These are phyloP conservation scores for Porites cylindrica DNA, from an alignment of 92 coral and sea anemone genomes.

Conservation along the genomic window DNA sequence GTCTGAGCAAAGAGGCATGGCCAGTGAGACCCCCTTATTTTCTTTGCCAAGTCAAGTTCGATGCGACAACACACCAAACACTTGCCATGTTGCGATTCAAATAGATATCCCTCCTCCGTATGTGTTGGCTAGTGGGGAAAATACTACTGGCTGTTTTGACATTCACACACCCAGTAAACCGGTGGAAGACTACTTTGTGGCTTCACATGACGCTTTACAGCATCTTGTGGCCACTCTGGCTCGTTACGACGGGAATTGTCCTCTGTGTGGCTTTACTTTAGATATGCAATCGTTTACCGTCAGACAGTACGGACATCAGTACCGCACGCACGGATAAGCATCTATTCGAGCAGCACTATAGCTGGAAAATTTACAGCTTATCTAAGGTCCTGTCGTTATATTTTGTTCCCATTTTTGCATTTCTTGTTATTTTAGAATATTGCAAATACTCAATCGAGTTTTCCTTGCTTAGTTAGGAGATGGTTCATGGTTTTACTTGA, in stretches of 20 bases:
- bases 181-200: constrained; percentile 9
- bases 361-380: no score
- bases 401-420: no score
- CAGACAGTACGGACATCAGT: constrained; percentile 28
- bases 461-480: no score
- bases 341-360: no score
- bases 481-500: no score
- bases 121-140: not conserved
- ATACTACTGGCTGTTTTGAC: constrained; percentile 20
- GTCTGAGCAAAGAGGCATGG: not conserved
- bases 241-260: constrained; percentile 32
- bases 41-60: not conserved
- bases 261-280: constrained; percentile 22
- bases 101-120: constrained; percentile 23
- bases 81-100: constrained; percentile 23
- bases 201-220: constrained; percentile 26
- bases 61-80: not conserved
- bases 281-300: not conserved
- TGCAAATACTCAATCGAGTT: no score
- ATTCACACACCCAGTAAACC: constrained; percentile 11
- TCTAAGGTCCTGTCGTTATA: no score
- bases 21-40: not conserved
- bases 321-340: not conserved
- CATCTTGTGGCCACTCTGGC: not conserved
- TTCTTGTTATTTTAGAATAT: no score